Evolutionary conservation across 2,888 invertebrate genomes (phyloP), one percentile per base, ranked within the genome.

Genomic region (Mylabris sibirica): DNA sequence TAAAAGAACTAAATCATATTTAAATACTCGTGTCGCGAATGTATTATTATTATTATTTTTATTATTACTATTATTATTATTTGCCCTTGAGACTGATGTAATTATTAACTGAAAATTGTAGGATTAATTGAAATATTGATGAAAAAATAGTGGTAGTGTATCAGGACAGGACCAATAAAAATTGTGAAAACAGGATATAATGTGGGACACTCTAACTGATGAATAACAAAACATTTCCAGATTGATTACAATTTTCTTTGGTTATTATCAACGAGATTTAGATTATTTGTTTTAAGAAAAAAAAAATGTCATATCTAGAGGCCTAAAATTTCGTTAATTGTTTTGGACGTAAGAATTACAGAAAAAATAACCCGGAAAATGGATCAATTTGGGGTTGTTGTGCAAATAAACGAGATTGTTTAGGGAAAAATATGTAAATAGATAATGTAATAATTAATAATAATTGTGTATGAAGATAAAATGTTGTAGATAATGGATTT

Each of bases 51-150:
- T 30, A 82, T 84, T 79, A 78, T 85, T 84, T 82, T 30, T 30
- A 30, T 30, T 30, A 30, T 30, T 30, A 30, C 5, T 26, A 26
- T 30, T 30, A 30, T 30, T 30, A 82, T 84, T 79, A 78, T 85
- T 84, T 83, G 84, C 84, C 83, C 80, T 85, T 85, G 85, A 85
- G 85, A 85, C 85, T 85, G 85, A 85, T 83, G 79, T 83, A 82
- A 81, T 82, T 79, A 74, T 75, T 74, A 63, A 63, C 20, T 49
- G 64, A 67, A 67, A 26, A 44, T 44, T 44, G 44, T 44, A 44
- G 44, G 44, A 17, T 44, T 44, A 44, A 44, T 44, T 44, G 1
- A 44, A 44, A 44, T 5, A 2, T 3, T 69, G 72, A 77, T 75
- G 77, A 78, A 73, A 30, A 75, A 73, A 72, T 79, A 79, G 78